Base-by-base conservation (phyloP, 2,888 invertebrate species). In the Atethmia centrago region DNA sequence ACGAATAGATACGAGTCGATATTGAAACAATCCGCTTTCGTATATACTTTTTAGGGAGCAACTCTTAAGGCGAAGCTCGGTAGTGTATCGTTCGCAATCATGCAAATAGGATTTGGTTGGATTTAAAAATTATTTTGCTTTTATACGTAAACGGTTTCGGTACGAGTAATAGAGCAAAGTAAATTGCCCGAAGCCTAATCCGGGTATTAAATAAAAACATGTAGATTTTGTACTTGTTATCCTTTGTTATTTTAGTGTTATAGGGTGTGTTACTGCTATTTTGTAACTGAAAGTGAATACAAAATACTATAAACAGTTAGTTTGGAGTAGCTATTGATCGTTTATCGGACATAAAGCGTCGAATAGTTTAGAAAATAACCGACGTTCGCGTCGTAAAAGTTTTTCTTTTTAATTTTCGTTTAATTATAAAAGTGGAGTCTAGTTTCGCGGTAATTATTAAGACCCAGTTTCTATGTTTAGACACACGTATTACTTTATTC, bases 1-100 rank as follows among this genome's bases (percentile, higher is more conserved):
- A 90, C 82, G 89, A 86, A 85, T 85, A 88, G 87, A 87, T 84
- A 85, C 85, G 84, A 87, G 89, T 87, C 90, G 90, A 93, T 92
- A 93, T 93, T 92, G 92, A 92, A 93, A 93, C 93, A 93, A 93
- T 92, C 90, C 90, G 87, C 88, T 90, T 85, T 88, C 84, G 86
- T 71, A 76, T 89, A 88, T 90, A 88, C 88, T 90, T 92, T 90
- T 89, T 88, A 84, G 85, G 83, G 78, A 89, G 87, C 89, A 89
- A 56, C 87, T 88, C 85, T 84, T 91, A 90, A 90, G 90, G 88
- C 79, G 86, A 87, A 89, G 88, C 61, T 73, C 40, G 63, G 79
- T 73, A 85, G 85, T 83, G 71, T 82, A 79, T 75, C 67, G 76
- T 80, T 77, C 53, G 75, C 71, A 83, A 83, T 87, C 77, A 88